phyloP scores from a whole-genome alignment of 2,888 invertebrate genomes.

The Polymixis flavicincta region DNA sequence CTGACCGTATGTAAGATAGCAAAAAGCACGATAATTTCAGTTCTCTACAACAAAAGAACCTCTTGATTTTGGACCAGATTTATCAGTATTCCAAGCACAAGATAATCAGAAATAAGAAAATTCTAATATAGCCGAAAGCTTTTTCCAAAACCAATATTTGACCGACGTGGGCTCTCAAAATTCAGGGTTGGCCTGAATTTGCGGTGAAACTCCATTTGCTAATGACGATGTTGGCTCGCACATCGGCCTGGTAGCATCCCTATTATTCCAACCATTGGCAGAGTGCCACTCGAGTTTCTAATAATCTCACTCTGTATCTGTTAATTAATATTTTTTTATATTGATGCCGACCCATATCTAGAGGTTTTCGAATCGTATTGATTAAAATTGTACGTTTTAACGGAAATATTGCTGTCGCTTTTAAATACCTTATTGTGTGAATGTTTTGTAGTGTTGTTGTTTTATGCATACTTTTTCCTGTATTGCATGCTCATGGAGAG shows the following conservation, averaged over 20 bases:
- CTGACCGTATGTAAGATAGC: not conserved
- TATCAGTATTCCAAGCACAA: conserved; percentile 32
- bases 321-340: conserved; percentile 53
- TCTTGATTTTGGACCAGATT: not conserved
- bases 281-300: conserved; percentile 55
- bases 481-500: not conserved
- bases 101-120: conserved; percentile 38
- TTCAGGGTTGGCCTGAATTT: conserved; percentile 60
- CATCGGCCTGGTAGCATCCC: conserved; percentile 43
- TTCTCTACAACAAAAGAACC: not conserved
- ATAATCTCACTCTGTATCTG: conserved; percentile 55
- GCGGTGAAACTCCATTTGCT: conserved; percentile 65
- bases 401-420: not conserved
- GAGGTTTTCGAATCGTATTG: not conserved
- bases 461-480: not conserved
- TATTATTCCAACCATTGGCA: conserved; percentile 49
- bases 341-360: not conserved
- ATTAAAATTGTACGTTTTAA: not conserved
- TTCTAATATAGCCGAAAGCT: conserved; percentile 55
- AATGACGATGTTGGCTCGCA: conserved; percentile 52
- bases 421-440: not conserved
- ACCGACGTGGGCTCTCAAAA: conserved; percentile 51
- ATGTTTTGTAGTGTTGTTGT: not conserved
- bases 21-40: not conserved
- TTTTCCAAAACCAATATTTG: conserved; percentile 64